Base-by-base conservation (phyloP, 2,888 invertebrate species). In the Heptascelio sp. region DNA sequence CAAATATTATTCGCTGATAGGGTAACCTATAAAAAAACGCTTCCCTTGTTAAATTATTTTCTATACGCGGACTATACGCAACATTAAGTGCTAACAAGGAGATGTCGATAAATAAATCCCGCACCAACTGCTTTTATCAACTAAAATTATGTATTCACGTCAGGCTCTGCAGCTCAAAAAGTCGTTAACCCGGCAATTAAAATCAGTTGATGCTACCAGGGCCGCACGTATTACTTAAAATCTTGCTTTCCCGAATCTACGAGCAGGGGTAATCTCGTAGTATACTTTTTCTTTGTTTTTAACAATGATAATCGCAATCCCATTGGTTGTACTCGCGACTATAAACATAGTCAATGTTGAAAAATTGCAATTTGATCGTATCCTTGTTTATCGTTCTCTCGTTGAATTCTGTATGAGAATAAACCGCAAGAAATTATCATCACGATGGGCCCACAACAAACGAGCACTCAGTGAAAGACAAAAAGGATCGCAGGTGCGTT, bases 281-380 rank as follows among this genome's bases (percentile, higher is more conserved):
- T 11, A 40, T 40, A 60, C 6, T 40, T 6, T 9, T 25, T 40
- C n/a, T n/a, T n/a, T n/a, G n/a, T n/a, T n/a, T n/a, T n/a, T n/a
- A n/a, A n/a, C n/a, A n/a, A n/a, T n/a, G n/a, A 40, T 60, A 59
- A 59, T 59, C n/a, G 30, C 40, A 40, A 60, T 60, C 60, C n/a
- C 40, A 21, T 21, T n/a, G 60, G 30, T n/a, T n/a, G n/a, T 21
- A 19, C 21, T n/a, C 59, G 30, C 21, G 21, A 51, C 51, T 51
- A 51, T 15, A 11, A 23, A 13, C 23, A 13, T 11, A 51, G 23
- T 25, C 23, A 21, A 17, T n/a, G 25, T 46, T 13, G 43, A 26
- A 62, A 46, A 60, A 40, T n/a, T 23, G 40, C 60, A n/a, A 60
- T 60, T 3, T 4, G 11, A 21, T 51, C 37, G 60, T 26, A 60